Base-by-base conservation (phyloP, 2,888 invertebrate genomes). In the Protonemura montana region DNA sequence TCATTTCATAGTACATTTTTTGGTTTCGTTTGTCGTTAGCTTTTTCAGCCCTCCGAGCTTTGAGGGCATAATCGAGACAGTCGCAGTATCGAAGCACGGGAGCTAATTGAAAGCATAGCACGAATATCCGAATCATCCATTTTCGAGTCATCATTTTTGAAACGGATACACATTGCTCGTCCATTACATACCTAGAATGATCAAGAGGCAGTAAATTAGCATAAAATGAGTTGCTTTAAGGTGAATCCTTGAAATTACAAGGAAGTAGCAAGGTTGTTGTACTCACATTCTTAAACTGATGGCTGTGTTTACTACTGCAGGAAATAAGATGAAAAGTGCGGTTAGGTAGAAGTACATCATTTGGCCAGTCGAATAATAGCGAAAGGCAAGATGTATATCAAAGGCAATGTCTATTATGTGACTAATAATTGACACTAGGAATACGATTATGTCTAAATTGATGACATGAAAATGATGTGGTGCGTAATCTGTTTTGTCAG, bases 251-350 rank as follows among this genome's bases (percentile, higher is more conserved):
- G 30, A n/a, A 82, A 29, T n/a, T 5, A 41, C 0, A 41, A 25
- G 25, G 29, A 21, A 76, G 27, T 28, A 29, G 30, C 42, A 42
- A 83, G 83, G 83, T 59, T n/a, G 81, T 84, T 78, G 88, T 85
- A 93, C 93, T 93, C 91, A 95, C 96, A 96, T 96, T 91, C 95
- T 92, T 88, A 95, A 93, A 85, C 96, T 96, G 85, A 96, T 94
- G 16, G 94, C 93, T 16, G 95, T 95, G 90, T 95, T 96, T 35
- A 96, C 94, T 88, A 96, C 92, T 0, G 96, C 95, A 82, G 96
- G 96, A 89, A 96, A 90, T 82, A 96, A 91, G 88, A 96, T 95
- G 89, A 96, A 95, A 59, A 92, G 93, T 82, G 95, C 90, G 0
- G 96, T 96, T 91, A 95, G 94, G 29, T 93, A 92, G 89, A 96